Evolutionary conservation across 2,797 vertebrate genomes (phyloP), one percentile per base, ranked within the genome.

Genomic region (Pelochelys cantorii): DNA sequence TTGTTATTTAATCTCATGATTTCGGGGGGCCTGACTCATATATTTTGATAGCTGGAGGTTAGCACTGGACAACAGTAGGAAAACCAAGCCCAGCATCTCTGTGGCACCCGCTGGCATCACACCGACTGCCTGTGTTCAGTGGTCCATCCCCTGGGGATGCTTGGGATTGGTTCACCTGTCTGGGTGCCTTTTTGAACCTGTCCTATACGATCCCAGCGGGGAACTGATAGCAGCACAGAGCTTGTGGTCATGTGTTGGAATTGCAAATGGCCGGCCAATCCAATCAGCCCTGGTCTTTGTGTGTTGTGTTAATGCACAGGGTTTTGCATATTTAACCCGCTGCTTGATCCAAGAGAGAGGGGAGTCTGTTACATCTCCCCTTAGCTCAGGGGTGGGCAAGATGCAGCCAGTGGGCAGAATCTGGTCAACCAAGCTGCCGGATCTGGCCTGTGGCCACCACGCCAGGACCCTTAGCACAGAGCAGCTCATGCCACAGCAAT

Each of bases 261-360:
- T 2, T 22, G 5, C 29, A 87, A 84, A 80, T 48, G 89, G 9
- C 13, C 87, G 71, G 54, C 80, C 31, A 88, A 79, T 11, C 13
- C n/a, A 59, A 11, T 12, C 4, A 83, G 9, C 4, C 3, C 0
- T 1, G 12, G 2, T 0, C 59, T 0, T 87, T 25, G 42, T 86
- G 14, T 89, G 65, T 54, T 92, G 60, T 56, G 11, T 42, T 82
- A 27, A 34, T 17, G 18, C 87, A 55, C 79, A 89, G 81, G 53
- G 90, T 79, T 89, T 87, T 34, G 83, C 31, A 60, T 48, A 89
- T 84, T 52, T 89, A 78, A 14, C 79, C 53, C 79, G 68, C 0
- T 0, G 1, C 65, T 34, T 34, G 65, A 22, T 18, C 81, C 31
- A 54, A 81, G 5, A 59, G 11, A 37, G 20, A 62, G 3, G 13